Evolutionary conservation across 2,113 vertebrate genomes (phyloP).

Genomic region (Reinhardtius hippoglossoides): DNA sequence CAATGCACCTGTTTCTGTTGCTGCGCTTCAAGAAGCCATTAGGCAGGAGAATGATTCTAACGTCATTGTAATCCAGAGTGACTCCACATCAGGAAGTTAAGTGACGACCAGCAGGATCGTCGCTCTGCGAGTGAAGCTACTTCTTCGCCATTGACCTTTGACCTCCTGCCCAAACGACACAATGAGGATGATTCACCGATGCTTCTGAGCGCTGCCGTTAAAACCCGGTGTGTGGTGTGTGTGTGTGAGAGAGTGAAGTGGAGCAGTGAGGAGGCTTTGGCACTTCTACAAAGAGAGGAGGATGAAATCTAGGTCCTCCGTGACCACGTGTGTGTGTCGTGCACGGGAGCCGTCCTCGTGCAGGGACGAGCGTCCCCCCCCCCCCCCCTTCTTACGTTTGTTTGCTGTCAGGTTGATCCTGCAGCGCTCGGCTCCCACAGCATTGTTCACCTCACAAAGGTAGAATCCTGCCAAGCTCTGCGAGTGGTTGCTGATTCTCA

Average conservation of each 20-base stretch:
- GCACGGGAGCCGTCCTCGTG: neutral
- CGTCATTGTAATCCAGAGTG: neutral
- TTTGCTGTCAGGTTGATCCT: conserved; percentile 74
- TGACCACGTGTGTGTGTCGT: neutral
- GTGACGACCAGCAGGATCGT: neutral
- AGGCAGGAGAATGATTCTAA: neutral
- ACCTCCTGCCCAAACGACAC: conserved; percentile 5
- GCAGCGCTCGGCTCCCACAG: conserved; percentile 85
- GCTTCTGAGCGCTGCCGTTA: neutral
- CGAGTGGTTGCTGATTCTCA: conserved; percentile 83
- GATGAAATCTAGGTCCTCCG: conserved; percentile 19
- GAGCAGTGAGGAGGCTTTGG: conserved; percentile 17
- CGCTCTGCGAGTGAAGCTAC: neutral
- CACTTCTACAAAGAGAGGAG: conserved; percentile 34
- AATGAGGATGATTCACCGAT: neutral
- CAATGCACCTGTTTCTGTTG: too few relatives aligned
- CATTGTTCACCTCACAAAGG: conserved; percentile 87
- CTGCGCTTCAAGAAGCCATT: too few relatives aligned
- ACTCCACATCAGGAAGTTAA: neutral
- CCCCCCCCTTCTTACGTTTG: conserved; percentile 65
- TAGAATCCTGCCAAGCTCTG: conserved; percentile 82
- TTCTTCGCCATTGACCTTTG: neutral
- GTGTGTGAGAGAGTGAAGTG: neutral
- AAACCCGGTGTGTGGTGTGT: neutral
- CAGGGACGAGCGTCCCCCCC: neutral